phyloP scores from a whole-genome alignment of 2,888 invertebrate species.

The Hypena proboscidalis region DNA sequence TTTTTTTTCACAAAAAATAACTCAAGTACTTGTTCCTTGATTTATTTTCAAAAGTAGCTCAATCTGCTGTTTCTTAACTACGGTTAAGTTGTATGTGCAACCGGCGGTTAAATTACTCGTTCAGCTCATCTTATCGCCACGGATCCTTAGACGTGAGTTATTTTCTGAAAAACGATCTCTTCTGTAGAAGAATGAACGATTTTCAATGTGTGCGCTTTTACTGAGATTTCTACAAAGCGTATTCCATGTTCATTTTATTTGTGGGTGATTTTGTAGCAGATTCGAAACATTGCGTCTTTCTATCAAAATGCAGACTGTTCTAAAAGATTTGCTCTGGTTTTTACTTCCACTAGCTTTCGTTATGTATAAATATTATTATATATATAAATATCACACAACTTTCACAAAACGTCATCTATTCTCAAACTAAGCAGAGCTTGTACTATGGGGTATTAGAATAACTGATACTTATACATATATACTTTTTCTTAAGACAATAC shows the following conservation, averaged over 20 bases:
- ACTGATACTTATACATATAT: no score
- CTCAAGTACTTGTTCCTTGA: no score
- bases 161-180: slow-evolving; percentile 22
- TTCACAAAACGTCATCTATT: no score
- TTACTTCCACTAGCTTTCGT: no score
- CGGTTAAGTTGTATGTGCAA: slow-evolving; percentile 23
- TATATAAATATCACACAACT: no score
- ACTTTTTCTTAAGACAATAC: no score
- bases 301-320: background rate
- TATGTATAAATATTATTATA: no score
- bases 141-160: slow-evolving; percentile 33
- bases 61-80: slow-evolving; percentile 9
- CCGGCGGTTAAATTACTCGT: slow-evolving; percentile 18
- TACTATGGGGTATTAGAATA: no score
- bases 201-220: slow-evolving; percentile 8
- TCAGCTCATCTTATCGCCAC: slow-evolving; percentile 28
- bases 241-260: slow-evolving; percentile 10
- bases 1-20: no score
- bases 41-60: no score
- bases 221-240: slow-evolving; percentile 10
- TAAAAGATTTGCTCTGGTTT: background rate
- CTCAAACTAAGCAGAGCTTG: no score
- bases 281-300: background rate
- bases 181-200: slow-evolving; percentile 30
- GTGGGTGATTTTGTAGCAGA: slow-evolving; percentile 1